These are phyloP conservation scores for Oncorhynchus gorbuscha DNA, from an alignment of 2,113 vertebrate genomes.

Conservation along the genomic window DNA sequence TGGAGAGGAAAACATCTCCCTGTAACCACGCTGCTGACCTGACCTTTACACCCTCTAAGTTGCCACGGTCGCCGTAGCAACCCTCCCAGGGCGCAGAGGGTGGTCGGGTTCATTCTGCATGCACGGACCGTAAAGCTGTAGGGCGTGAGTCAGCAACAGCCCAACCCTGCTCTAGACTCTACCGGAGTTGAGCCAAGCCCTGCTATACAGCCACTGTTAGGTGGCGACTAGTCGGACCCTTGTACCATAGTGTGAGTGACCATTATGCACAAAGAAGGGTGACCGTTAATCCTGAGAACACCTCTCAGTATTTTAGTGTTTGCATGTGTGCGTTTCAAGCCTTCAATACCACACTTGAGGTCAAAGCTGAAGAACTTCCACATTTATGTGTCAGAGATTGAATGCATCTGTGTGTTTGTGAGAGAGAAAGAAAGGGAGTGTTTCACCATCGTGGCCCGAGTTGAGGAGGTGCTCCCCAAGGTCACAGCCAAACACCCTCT, in stretches of 20 bases:
- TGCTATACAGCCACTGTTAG: neutral
- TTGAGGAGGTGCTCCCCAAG: conserved; percentile 97
- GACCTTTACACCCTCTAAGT: conserved; percentile 1
- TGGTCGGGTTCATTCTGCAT: neutral
- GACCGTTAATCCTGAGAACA: no score
- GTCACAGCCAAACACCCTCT: conserved; percentile 97
- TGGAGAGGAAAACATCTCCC: neutral
- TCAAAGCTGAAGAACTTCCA: neutral
- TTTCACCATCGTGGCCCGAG: conserved; percentile 93
- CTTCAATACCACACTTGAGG: neutral
- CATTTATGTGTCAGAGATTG: neutral
- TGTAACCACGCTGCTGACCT: neutral
- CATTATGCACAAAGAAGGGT: no score
- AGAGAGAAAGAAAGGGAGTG: neutral
- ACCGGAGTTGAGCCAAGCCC: neutral
- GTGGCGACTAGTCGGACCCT: neutral
- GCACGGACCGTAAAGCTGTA: neutral
- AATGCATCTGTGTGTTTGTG: neutral
- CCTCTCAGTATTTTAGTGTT: no score
- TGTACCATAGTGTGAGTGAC: neutral
- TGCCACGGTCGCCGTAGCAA: neutral
- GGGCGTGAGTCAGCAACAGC: conserved; percentile 19
- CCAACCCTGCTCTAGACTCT: conserved; percentile 31
- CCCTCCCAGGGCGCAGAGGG: neutral
- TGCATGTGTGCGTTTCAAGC: no score